phyloP scores from a whole-genome alignment of 2,888 invertebrate genomes.

The Adelognathus sp. region DNA sequence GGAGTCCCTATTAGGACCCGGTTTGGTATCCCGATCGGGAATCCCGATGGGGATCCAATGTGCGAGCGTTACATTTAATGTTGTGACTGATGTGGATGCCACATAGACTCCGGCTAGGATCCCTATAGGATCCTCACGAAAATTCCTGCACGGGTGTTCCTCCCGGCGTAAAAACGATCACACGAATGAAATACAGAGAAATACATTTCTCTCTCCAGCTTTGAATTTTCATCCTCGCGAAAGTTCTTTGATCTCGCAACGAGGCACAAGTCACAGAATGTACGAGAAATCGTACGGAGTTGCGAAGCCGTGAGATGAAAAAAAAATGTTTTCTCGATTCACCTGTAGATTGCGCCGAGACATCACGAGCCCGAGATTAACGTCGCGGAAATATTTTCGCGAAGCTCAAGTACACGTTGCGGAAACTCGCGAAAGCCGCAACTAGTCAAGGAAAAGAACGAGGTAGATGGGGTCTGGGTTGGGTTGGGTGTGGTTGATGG shows the following conservation, averaged over 20 bases:
- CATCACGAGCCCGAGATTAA: not conserved
- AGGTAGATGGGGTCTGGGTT: not conserved
- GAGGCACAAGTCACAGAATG: conserved; percentile 10
- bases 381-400: conserved; percentile 38
- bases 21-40: too few species aligned
- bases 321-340: conserved; percentile 30
- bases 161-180: not conserved
- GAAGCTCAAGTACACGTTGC: conserved; percentile 30
- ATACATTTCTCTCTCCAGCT: not conserved
- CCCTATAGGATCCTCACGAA: too few species aligned
- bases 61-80: too few species aligned
- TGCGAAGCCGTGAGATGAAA: not conserved
- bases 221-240: not conserved
- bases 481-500: too few species aligned
- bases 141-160: too few species aligned
- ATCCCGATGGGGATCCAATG: too few species aligned
- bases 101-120: too few species aligned
- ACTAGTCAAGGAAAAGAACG: conserved; percentile 37
- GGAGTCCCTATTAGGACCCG: too few species aligned
- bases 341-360: conserved; percentile 46
- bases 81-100: too few species aligned
- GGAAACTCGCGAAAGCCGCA: conserved; percentile 33
- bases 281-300: not conserved
- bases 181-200: not conserved
- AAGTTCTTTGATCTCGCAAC: not conserved